Evolutionary conservation across 2,888 invertebrate species (phyloP), one percentile per base, ranked within the genome.

Genomic region (Rosalia funebris): DNA sequence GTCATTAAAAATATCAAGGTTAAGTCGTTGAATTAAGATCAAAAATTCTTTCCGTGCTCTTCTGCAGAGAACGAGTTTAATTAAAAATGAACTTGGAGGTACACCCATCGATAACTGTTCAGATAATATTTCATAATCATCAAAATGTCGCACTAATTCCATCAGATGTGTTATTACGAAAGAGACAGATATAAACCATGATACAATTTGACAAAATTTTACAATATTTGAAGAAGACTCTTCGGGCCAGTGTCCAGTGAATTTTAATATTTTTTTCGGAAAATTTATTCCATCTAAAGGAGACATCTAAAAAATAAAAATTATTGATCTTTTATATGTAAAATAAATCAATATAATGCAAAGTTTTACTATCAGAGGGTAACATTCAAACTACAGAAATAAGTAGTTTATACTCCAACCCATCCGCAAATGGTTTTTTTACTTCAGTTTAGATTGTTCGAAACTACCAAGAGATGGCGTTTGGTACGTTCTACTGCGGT

Each of bases 211-310:
- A 9, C 32, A 4, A 4, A 50, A 25, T 39, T 17, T 55, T 0
- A 32, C 25, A 16, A 15, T 31, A 7, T 14, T 9, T 1, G 56
- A 16, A 31, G 37, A 17, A 10, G 20, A 17, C 5, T 5, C 9
- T 14, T 48, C 44, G 1, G 60, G 60, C 60, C 60, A 60, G 1
- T 44, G 45, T 7, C 60, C 55, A 1, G 60, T 39, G 1, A 50
- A 10, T 2, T 3, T 31, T 20, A 57, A 20, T 15, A 47, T 9
- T 19, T 4, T 39, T 12, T 17, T 41, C 7, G 50, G 52, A 2
- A 32, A 36, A 5, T 20, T 32, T 11, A 56, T 50, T 15, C 36
- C 60, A 9, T 57, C 52, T 2, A 45, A 36, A n/a, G n/a, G n/a
- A n/a, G n/a, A n/a, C n/a, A n/a, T n/a, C n/a, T n/a, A n/a, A n/a